phyloP scores from a whole-genome alignment of 2,888 invertebrate species.

The Conus canariensis region DNA sequence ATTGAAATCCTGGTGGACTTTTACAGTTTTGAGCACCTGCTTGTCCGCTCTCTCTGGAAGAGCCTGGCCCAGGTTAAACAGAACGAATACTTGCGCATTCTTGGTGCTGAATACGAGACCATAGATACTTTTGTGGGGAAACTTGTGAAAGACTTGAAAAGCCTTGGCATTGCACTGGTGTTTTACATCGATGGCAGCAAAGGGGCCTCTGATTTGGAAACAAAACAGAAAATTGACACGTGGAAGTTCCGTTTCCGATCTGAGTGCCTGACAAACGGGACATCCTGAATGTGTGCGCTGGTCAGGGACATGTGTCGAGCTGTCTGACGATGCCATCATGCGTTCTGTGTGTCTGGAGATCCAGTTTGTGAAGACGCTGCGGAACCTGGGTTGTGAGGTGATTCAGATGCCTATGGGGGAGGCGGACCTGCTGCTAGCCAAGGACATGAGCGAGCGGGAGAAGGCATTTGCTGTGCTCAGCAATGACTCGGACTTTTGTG shows the following conservation, averaged over 20 bases:
- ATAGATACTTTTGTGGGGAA: constrained; percentile 66
- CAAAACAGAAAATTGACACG: constrained; percentile 70
- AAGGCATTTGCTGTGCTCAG: constrained; percentile 73
- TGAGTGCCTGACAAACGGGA: constrained; percentile 65
- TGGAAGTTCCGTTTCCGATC: constrained; percentile 69
- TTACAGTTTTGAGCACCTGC: constrained; percentile 69
- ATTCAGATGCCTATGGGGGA: constrained; percentile 66
- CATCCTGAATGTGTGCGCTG: constrained; percentile 61
- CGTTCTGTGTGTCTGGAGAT: constrained; percentile 74
- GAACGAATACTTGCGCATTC: constrained; percentile 68
- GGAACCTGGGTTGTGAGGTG: constrained; percentile 68
- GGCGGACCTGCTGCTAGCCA: constrained; percentile 71
- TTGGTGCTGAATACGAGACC: constrained; percentile 73
- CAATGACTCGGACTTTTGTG: constrained; percentile 76
- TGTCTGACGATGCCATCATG: constrained; percentile 57
- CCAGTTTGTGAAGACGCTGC: constrained; percentile 64
- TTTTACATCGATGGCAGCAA: constrained; percentile 74
- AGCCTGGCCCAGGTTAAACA: constrained; percentile 55
- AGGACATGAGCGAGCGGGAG: constrained; percentile 62
- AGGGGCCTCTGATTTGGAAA: constrained; percentile 64
- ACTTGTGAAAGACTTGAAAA: constrained; percentile 66
- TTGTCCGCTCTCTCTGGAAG: constrained; percentile 67
- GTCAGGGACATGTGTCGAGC: constrained; percentile 53
- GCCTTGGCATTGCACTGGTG: constrained; percentile 67
- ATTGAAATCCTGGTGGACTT: constrained; percentile 75